A percentile compares a stretch with the other conserved stretches of the same genome.
Conservation (phyloP, 2,113 vertebrate species). For the Tychaedon coryphoeus region DNA sequence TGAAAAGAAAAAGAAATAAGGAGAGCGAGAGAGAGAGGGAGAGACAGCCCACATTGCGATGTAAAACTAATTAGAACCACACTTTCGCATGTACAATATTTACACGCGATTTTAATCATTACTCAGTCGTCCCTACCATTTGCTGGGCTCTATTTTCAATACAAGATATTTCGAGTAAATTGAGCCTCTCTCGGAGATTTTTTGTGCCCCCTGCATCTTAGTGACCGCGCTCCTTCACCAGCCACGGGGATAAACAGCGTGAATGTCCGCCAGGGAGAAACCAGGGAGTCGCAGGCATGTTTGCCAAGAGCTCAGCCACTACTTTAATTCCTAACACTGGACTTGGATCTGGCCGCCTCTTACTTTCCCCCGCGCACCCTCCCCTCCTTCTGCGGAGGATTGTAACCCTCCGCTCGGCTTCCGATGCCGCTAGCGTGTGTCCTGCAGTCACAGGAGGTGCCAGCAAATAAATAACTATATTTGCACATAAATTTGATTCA, state of each 20-base stretch:
- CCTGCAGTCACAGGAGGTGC: not conserved
- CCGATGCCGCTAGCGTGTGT: not conserved
- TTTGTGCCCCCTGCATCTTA: not conserved
- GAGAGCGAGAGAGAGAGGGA: not conserved
- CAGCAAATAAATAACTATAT: constrained; percentile 28
- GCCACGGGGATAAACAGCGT: not conserved
- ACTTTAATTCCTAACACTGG: constrained; percentile 75
- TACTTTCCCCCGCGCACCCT: not conserved
- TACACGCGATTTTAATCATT: constrained; percentile 74
- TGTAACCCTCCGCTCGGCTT: constrained; percentile 42
- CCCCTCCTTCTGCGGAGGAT: not conserved
- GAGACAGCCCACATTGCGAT: constrained; percentile 8
- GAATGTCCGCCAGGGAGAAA: not conserved
- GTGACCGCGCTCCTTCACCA: not conserved
- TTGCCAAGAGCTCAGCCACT: not conserved
- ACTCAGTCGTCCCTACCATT: not conserved
- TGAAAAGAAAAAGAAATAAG: constrained; percentile 29
- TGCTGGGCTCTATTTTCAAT: constrained; percentile 10
- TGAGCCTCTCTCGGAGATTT: not conserved
- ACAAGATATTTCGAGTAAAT: constrained; percentile 22
- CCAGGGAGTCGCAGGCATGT: not conserved
- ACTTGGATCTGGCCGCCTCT: constrained; percentile 70
- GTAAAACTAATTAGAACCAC: constrained; percentile 76
- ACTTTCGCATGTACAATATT: constrained; percentile 59
- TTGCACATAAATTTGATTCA: constrained; percentile 28